Conservation (phyloP, 2,888 invertebrate species). For the Dynastes hyllus region DNA sequence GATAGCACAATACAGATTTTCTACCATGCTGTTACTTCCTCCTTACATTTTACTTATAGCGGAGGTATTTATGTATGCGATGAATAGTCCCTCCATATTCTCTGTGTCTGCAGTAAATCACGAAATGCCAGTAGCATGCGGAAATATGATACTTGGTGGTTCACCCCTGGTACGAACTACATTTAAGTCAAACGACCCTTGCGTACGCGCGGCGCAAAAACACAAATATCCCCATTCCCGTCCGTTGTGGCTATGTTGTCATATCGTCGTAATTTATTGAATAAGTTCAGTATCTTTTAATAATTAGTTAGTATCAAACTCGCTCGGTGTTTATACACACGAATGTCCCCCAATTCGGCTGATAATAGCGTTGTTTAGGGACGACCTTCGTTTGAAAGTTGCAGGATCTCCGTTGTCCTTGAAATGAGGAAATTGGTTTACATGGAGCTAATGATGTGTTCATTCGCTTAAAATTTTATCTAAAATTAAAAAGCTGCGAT, state of each 20-base stretch:
- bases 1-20: no score
- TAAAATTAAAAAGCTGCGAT: no score
- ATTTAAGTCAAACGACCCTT: slow-evolving; percentile 22
- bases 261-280: slow-evolving; percentile 41
- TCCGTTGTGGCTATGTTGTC: slow-evolving; percentile 28
- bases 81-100: slow-evolving; percentile 18
- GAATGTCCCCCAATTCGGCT: background rate
- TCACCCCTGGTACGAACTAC: slow-evolving; percentile 37
- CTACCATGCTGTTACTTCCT: no score
- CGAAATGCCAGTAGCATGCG: slow-evolving; percentile 47
- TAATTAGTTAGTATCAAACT: slow-evolving; percentile 27
- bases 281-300: slow-evolving; percentile 38
- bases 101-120: slow-evolving; percentile 43
- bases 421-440: no score
- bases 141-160: slow-evolving; percentile 49
- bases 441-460: no score
- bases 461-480: no score
- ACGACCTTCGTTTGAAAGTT: background rate
- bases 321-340: slow-evolving; percentile 8
- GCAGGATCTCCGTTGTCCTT: no score
- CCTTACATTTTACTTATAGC: background rate
- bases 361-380: background rate
- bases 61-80: background rate
- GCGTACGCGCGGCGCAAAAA: slow-evolving; percentile 39
- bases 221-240: slow-evolving; percentile 37